Evolutionary conservation across 2,113 vertebrate genomes (phyloP).

Genomic region (Heteronetta atricapilla): DNA sequence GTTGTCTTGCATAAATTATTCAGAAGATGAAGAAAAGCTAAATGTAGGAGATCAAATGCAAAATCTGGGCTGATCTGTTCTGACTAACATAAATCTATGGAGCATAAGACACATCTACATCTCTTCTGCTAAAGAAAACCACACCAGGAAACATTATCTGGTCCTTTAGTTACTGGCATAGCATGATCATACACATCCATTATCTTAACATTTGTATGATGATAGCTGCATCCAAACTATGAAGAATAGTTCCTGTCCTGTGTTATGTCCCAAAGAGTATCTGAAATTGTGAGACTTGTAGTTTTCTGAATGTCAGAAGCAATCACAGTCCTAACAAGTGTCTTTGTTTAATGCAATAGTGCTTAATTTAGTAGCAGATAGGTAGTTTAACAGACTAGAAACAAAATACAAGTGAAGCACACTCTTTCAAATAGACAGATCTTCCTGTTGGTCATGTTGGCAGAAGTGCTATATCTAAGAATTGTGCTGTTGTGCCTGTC

Average conservation of each 20-base stretch:
- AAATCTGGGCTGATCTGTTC: neutral
- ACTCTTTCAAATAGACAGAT: too few relatives aligned
- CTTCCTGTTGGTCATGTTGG: too few relatives aligned
- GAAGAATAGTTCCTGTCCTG: neutral
- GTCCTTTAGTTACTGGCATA: neutral
- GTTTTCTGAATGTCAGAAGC: neutral
- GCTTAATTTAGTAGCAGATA: neutral
- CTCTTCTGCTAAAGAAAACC: neutral
- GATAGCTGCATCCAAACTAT: neutral
- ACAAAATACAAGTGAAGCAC: too few relatives aligned
- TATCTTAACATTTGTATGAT: neutral
- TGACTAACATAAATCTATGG: neutral
- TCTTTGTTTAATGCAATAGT: neutral
- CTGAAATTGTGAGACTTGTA: neutral
- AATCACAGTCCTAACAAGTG: neutral
- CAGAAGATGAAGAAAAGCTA: neutral
- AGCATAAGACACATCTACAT: neutral
- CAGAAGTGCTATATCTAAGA: too few relatives aligned
- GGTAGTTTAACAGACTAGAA: too few relatives aligned
- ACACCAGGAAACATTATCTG: neutral
- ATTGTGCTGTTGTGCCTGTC: too few relatives aligned
- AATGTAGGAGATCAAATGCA: neutral
- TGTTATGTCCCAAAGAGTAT: neutral
- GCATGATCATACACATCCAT: neutral
- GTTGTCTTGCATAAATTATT: neutral